Conservation (phyloP, 2,888 invertebrate species). For the Girardia tigrina region DNA sequence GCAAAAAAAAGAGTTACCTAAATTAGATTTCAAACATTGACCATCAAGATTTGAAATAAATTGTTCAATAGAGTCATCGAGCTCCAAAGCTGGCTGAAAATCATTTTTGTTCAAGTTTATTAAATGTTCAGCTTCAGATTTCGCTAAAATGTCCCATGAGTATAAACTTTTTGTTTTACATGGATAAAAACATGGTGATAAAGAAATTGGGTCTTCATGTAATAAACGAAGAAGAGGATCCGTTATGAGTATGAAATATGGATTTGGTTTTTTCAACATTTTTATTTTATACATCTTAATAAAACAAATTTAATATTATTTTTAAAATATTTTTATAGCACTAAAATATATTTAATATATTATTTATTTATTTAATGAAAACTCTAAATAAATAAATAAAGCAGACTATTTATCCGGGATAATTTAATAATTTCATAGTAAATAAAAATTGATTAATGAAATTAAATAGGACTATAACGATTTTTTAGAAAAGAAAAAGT, state of each 20-base stretch:
- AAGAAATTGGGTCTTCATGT: neutral
- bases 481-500: too few species aligned
- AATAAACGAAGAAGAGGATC: neutral
- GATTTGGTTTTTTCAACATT: neutral
- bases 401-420: too few species aligned
- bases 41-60: neutral
- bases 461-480: too few species aligned
- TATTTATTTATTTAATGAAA: too few species aligned
- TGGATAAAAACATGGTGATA: neutral
- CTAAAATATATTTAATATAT: too few species aligned
- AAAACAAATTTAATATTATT: too few species aligned
- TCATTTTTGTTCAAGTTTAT: neutral
- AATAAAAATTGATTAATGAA: too few species aligned
- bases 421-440: too few species aligned
- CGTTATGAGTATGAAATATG: neutral
- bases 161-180: neutral
- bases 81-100: neutral
- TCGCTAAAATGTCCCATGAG: neutral
- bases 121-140: neutral
- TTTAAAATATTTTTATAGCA: too few species aligned
- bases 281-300: neutral
- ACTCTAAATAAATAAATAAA: too few species aligned
- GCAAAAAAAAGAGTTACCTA: neutral
- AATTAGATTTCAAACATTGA: neutral
- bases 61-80: neutral